Evolutionary conservation across 2,113 vertebrate genomes (phyloP).

Genomic region (Lophius piscatorius): DNA sequence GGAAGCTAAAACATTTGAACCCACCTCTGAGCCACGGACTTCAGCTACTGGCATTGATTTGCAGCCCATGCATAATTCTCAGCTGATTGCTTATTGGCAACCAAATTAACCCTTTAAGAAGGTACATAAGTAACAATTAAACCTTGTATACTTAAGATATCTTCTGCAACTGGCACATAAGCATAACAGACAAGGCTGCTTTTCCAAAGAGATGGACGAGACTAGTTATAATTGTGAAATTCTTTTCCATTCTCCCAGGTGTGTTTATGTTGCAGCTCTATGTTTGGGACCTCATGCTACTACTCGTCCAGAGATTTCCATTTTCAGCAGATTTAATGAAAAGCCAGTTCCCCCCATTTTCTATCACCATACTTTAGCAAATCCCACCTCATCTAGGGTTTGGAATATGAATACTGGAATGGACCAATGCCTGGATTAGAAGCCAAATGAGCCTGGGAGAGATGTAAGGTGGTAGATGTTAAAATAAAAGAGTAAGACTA

Average conservation of each 20-base stretch:
- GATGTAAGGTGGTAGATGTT: slow-evolving; percentile 13
- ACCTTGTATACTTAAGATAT: slow-evolving; percentile 38
- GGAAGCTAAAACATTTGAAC: neutral
- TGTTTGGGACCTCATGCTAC: slow-evolving; percentile 39
- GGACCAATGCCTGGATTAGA: slow-evolving; percentile 51
- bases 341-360: slow-evolving; percentile 21
- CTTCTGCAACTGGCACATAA: slow-evolving; percentile 25
- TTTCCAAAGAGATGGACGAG: slow-evolving; percentile 3
- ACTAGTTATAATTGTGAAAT: slow-evolving; percentile 27
- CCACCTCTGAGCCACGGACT: slow-evolving; percentile 3
- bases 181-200: slow-evolving; percentile 16
- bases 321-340: slow-evolving; percentile 39
- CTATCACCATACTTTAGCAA: slow-evolving; percentile 36
- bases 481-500: neutral
- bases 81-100: slow-evolving; percentile 1
- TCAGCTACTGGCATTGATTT: slow-evolving; percentile 17
- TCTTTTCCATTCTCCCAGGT: neutral
- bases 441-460: slow-evolving; percentile 13
- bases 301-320: slow-evolving; percentile 7
- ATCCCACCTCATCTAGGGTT: slow-evolving; percentile 45
- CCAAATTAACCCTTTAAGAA: slow-evolving; percentile 31
- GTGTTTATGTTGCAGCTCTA: neutral
- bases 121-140: slow-evolving; percentile 9
- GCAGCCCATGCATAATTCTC: slow-evolving; percentile 42
- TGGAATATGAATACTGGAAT: slow-evolving; percentile 32